Base-by-base conservation (phyloP, 2,888 invertebrate genomes). In the Lochmaea capreae region DNA sequence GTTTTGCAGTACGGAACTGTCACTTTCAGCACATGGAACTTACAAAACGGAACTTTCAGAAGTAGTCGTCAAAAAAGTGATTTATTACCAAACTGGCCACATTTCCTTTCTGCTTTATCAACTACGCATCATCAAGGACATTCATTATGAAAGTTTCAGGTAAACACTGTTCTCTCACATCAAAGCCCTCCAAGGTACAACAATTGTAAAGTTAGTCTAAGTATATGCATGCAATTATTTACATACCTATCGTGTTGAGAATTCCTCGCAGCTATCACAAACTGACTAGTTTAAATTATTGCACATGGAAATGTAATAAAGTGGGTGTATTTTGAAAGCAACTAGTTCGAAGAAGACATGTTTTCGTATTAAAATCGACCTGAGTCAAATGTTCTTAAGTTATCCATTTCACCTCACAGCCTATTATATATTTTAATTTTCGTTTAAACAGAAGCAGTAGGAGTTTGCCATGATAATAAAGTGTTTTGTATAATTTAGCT, bases 141-240 rank as follows among this genome's bases (percentile, higher is more conserved):
- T 66, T 66, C 18, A 59, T 33, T 59, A 66, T 54, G n/a, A 39
- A 46, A 66, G 54, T 66, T 66, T 66, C 54, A 66, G 54, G 65
- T 52, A 33, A 66, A 39, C 22, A 54, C 33, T 66, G 52, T 66
- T 66, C 22, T 54, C 54, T 54, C 54, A 33, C 16, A 52, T 66
- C 39, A n/a, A 66, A 66, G 65, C 26, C 33, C 65, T 26, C 52
- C 1, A n/a, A 49, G 16, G 54, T 66, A 65, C 12, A 59, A 46
- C 65, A 65, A 65, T 46, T 49, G 65, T 9, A 46, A 65, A 65
- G 43, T 65, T 65, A 26, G 22, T 18, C 43, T 22, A 46, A 65
- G 46, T 49, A 65, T 65, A n/a, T 62, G 42, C 43, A 33, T 39
- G 46, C 49, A 65, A 46, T 49, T 65, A 46, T 65, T 65, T 49